Evolutionary conservation across 2,113 vertebrate genomes (phyloP).

Genomic region (Sus scrofa): DNA sequence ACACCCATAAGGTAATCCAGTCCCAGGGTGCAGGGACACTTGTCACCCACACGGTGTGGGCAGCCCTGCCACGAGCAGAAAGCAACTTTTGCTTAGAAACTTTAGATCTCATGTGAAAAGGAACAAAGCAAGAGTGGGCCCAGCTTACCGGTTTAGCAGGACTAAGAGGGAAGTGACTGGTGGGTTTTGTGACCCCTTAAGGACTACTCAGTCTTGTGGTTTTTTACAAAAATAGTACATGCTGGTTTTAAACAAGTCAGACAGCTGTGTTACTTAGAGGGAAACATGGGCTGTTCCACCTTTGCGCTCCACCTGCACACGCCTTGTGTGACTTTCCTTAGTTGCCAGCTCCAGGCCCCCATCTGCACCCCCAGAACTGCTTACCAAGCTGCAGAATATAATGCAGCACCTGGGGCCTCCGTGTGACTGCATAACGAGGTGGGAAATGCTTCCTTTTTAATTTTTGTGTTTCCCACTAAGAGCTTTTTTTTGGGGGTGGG

Average conservation of each 20-base stretch:
- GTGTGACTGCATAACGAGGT: neutral
- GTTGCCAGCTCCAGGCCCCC: neutral
- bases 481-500: neutral
- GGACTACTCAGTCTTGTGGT: neutral
- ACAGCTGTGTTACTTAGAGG: neutral
- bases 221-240: neutral
- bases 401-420: neutral
- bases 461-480: neutral
- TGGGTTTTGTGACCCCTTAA: slow-evolving; percentile 38
- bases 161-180: neutral
- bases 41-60: neutral
- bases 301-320: neutral
- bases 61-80: neutral
- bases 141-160: neutral
- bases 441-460: neutral
- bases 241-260: neutral
- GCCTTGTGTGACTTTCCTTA: neutral
- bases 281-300: neutral
- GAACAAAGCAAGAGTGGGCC: neutral
- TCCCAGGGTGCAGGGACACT: fast-evolving
- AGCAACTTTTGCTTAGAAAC: neutral
- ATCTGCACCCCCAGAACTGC: neutral
- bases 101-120: neutral
- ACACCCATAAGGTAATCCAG: slow-evolving; percentile 90
- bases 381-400: neutral